phyloP scores from a whole-genome alignment of 2,113 vertebrate species.

The Albula glossodonta region DNA sequence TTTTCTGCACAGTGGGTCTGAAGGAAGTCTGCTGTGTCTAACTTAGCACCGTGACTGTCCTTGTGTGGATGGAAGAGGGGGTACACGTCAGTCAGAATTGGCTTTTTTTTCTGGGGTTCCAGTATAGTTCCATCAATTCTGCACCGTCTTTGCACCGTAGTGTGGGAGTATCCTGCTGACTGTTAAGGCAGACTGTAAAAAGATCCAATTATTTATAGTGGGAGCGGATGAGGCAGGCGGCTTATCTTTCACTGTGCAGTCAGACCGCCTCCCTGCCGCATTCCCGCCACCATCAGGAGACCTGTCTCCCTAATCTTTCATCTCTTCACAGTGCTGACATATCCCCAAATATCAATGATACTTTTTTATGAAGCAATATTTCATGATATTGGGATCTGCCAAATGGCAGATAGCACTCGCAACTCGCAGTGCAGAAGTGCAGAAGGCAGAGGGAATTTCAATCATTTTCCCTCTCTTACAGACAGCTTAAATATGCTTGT shows the following conservation, averaged over 20 bases:
- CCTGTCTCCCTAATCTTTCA: constrained; percentile 48
- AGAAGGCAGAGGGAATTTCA: background rate
- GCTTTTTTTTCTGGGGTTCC: constrained; percentile 23
- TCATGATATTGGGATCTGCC: constrained; percentile 42
- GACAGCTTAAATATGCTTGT: background rate
- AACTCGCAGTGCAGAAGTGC: background rate
- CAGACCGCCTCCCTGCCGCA: constrained; percentile 17
- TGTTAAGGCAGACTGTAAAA: constrained; percentile 55
- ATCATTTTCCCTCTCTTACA: background rate
- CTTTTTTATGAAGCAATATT: constrained; percentile 48
- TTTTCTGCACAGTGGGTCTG: background rate
- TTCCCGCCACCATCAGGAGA: constrained; percentile 46
- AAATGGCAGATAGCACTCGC: constrained; percentile 18
- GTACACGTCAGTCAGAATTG: background rate
- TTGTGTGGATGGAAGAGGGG: background rate
- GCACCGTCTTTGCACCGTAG: constrained; percentile 22
- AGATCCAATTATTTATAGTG: constrained; percentile 68
- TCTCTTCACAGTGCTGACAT: constrained; percentile 47
- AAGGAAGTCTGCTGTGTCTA: background rate
- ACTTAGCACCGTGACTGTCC: background rate
- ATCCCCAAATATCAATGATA: constrained; percentile 58
- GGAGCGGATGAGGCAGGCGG: constrained; percentile 49
- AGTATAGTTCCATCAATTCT: constrained; percentile 32
- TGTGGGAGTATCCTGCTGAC: constrained; percentile 22
- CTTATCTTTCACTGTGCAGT: constrained; percentile 61